Conservation (phyloP, 2,113 vertebrate genomes). For the Megaleporinus macrocephalus region DNA sequence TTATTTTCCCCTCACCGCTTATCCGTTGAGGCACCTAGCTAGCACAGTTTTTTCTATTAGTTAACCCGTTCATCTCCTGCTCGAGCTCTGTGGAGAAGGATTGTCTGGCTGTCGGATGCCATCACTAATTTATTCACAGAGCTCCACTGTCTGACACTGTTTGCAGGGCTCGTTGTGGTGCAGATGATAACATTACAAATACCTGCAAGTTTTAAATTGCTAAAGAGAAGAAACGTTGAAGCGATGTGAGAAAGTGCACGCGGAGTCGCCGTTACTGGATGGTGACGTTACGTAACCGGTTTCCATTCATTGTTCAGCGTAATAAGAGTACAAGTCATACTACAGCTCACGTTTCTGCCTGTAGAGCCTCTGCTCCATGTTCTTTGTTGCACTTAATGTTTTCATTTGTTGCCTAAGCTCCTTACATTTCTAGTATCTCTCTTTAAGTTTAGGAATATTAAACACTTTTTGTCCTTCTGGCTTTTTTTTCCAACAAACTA, state of each 20-base stretch:
- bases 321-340: background rate
- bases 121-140: slow-evolving; percentile 17
- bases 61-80: background rate
- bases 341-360: background rate
- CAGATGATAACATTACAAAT: background rate
- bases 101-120: slow-evolving; percentile 28
- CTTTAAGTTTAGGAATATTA: background rate
- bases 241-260: slow-evolving; percentile 1
- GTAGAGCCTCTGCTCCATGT: background rate
- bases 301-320: slow-evolving; percentile 37
- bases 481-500: slow-evolving; percentile 29
- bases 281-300: slow-evolving; percentile 54
- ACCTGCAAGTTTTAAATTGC: background rate
- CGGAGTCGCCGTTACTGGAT: background rate
- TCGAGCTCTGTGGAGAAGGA: slow-evolving; percentile 23
- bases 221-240: too few relatives aligned
- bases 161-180: background rate
- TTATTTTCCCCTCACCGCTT: too few relatives aligned
- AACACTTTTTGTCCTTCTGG: background rate
- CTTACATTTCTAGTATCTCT: too few relatives aligned
- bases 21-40: background rate
- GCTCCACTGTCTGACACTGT: background rate
- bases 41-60: background rate
- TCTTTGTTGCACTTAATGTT: background rate
- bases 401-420: too few relatives aligned